These are phyloP conservation scores for Sphaeridia pumilis DNA, from an alignment of 2,888 invertebrate genomes.

Conservation along the genomic window DNA sequence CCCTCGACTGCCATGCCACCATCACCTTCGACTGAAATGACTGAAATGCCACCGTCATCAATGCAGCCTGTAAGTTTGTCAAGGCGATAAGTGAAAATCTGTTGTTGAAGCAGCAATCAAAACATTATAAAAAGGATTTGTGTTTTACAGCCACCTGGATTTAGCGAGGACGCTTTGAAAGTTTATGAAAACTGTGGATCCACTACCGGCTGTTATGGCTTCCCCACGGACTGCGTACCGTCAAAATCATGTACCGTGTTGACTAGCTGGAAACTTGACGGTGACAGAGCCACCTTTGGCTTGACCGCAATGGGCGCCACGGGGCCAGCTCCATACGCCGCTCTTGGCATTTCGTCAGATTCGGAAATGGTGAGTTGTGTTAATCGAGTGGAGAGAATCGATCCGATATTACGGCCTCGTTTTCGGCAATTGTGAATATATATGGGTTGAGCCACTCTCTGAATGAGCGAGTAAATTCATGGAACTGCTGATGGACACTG, in stretches of 20 bases:
- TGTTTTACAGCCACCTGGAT: too few species aligned
- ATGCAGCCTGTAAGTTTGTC: not conserved
- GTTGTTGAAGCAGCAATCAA: not conserved
- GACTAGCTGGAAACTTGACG: slow-evolving; percentile 39
- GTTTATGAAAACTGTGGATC: slow-evolving; percentile 57
- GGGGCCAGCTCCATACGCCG: slow-evolving; percentile 2
- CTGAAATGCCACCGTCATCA: too few species aligned
- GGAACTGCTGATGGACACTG: too few species aligned
- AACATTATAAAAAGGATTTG: too few species aligned
- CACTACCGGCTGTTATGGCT: slow-evolving; percentile 66
- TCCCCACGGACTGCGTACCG: slow-evolving; percentile 55
- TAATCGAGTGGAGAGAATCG: too few species aligned
- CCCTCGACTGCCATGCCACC: not conserved
- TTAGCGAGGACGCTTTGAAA: not conserved
- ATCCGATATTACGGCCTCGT: too few species aligned
- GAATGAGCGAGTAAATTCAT: too few species aligned
- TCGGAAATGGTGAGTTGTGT: slow-evolving; percentile 66
- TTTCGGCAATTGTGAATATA: too few species aligned
- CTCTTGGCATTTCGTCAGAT: slow-evolving; percentile 42
- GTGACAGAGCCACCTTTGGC: not conserved
- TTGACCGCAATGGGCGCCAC: not conserved
- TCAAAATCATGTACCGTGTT: slow-evolving; percentile 57
- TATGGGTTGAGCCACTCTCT: too few species aligned
- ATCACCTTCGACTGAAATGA: too few species aligned
- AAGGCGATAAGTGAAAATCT: not conserved